These are phyloP conservation scores for Iguana delicatissima DNA, from an alignment of 2,797 vertebrate species.

Conservation along the genomic window DNA sequence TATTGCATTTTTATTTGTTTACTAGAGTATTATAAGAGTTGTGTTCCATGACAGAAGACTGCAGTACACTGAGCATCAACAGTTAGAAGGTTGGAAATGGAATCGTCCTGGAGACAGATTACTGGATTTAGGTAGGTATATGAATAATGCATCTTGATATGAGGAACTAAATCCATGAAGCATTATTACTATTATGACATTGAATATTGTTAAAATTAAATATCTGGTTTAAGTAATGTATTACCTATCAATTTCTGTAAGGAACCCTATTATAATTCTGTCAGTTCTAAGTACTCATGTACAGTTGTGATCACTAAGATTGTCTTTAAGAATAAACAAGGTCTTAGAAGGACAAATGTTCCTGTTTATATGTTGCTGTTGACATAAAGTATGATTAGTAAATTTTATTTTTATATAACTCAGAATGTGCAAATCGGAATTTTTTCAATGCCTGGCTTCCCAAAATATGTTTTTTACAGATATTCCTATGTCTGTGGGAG, in stretches of 20 bases:
- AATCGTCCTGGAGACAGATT: constrained; percentile 86
- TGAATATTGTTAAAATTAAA: not conserved
- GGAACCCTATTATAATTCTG: not conserved
- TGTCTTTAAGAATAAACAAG: not conserved
- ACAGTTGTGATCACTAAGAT: not conserved
- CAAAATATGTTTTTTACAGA: constrained; percentile 74
- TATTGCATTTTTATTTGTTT: constrained; percentile 18
- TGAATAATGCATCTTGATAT: constrained; percentile 2
- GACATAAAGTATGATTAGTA: not conserved
- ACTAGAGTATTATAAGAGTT: constrained; percentile 85
- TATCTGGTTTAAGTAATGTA: not conserved
- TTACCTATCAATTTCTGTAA: not conserved
- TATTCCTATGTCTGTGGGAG: constrained; percentile 89
- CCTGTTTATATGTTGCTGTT: not conserved
- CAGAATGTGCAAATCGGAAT: not conserved
- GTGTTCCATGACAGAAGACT: constrained; percentile 87
- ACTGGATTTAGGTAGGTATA: constrained; percentile 81
- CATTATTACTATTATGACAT: not conserved
- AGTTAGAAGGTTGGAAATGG: constrained; percentile 88
- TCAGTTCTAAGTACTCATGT: not conserved
- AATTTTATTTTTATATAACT: constrained; percentile 9
- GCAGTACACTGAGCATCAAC: constrained; percentile 86
- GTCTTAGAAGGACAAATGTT: not conserved
- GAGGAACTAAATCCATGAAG: not conserved
- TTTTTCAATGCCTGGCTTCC: not conserved